A percentile compares a stretch with the other conserved stretches of the same genome.
Evolutionary conservation across 2,113 vertebrate genomes (phyloP).

Genomic region (Shinisaurus crocodilurus): DNA sequence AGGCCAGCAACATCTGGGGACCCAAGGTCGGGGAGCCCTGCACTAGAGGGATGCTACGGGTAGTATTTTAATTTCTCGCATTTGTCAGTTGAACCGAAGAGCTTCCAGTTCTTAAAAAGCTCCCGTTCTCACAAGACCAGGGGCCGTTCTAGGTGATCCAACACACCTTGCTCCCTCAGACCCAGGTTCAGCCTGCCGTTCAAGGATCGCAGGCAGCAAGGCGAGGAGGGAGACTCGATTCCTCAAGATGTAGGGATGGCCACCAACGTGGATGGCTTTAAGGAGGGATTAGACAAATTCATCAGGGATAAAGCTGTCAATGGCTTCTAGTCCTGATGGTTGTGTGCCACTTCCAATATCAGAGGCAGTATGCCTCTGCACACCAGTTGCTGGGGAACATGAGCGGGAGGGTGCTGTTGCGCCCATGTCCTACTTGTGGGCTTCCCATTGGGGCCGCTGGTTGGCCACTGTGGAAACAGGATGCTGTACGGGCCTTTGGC

Average conservation of each 20-base stretch:
- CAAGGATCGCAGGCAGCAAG: background rate
- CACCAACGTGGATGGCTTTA: background rate
- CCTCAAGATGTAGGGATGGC: background rate
- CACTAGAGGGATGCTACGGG: background rate
- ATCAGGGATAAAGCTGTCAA: background rate
- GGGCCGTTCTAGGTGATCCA: background rate
- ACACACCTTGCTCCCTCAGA: background rate
- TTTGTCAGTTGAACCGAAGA: background rate
- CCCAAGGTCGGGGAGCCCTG: too few relatives aligned
- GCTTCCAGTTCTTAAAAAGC: background rate
- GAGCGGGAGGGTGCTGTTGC: background rate
- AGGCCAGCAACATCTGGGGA: too few relatives aligned
- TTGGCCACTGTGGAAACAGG: background rate
- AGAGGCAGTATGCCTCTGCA: background rate
- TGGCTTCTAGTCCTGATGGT: background rate
- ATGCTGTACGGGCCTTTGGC: background rate
- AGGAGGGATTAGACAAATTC: background rate
- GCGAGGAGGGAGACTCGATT: background rate
- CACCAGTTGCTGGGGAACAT: background rate
- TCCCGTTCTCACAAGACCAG: background rate
- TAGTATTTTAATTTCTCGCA: background rate
- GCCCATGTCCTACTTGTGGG: background rate
- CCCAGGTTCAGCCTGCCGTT: background rate
- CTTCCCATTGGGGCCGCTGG: background rate
- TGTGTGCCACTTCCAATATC: background rate